Conservation (phyloP, 2,797 vertebrate species). For the Thalassophryne amazonica region DNA sequence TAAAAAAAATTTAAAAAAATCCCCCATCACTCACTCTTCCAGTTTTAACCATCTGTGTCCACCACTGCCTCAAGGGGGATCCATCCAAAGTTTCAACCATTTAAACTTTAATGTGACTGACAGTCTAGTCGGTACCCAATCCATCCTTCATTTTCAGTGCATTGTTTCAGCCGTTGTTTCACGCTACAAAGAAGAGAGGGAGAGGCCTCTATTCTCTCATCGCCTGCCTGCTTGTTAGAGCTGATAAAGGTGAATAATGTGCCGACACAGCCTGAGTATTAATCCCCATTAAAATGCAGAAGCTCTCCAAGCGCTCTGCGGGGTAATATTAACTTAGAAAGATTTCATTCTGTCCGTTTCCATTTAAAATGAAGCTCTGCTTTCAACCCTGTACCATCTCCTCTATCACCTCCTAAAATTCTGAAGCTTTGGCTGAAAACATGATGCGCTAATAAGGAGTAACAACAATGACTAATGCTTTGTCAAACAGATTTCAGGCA, state of each 20-base stretch:
- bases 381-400: conserved; percentile 4
- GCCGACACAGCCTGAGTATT: conserved; percentile 58
- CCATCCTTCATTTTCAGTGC: conserved; percentile 68
- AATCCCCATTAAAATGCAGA: conserved; percentile 77
- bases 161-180: conserved; percentile 67
- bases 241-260: conserved; percentile 75
- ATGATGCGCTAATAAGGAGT: conserved; percentile 30
- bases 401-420: conserved; percentile 5
- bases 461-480: conserved; percentile 9
- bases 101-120: conserved; percentile 71
- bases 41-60: conserved; percentile 36
- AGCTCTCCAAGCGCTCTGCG: conserved; percentile 60
- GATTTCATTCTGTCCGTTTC: conserved; percentile 73
- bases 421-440: conserved; percentile 12
- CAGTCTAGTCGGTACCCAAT: conserved; percentile 64
- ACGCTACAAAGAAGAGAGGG: conserved; percentile 57
- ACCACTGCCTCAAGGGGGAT: conserved; percentile 42
- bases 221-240: conserved; percentile 60
- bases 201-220: conserved; percentile 51
- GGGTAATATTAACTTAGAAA: conserved; percentile 78
- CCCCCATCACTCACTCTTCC: conserved; percentile 31
- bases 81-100: conserved; percentile 44
- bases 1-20: conserved; percentile 59
- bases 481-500: conserved; percentile 35
- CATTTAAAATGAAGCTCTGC: conserved; percentile 66